These are phyloP conservation scores for Eupithecia subfuscata DNA, from an alignment of 2,888 invertebrate species.

Conservation along the genomic window DNA sequence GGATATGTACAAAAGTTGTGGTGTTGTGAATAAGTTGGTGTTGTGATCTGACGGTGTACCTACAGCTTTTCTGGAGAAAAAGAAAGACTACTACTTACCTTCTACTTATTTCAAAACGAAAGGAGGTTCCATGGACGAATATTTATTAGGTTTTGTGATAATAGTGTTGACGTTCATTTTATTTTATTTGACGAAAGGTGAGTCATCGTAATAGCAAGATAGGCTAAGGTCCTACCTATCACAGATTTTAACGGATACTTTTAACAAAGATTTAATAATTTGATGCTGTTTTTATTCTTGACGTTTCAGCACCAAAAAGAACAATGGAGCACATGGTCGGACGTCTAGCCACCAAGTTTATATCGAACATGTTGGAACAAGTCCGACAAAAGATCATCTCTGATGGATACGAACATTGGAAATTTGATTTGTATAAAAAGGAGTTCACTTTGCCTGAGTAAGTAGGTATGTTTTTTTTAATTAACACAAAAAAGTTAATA, in stretches of 20 bases:
- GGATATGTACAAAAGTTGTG: neutral
- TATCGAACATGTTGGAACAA: conserved; percentile 32
- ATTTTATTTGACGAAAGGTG: conserved; percentile 15
- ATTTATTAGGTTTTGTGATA: neutral
- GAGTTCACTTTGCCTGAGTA: conserved; percentile 25
- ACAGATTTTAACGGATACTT: too few species aligned
- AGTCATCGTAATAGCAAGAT: neutral
- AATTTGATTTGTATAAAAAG: conserved; percentile 25
- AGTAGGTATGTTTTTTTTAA: neutral
- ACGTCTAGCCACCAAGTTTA: conserved; percentile 26
- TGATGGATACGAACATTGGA: conserved; percentile 25
- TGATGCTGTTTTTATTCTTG: neutral
- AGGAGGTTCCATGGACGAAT: conserved; percentile 17
- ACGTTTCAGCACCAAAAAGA: conserved; percentile 17
- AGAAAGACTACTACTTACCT: neutral
- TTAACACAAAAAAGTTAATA: too few species aligned
- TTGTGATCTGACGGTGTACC: neutral
- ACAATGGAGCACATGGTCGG: conserved; percentile 31
- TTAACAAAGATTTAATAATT: too few species aligned
- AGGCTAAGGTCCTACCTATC: too few species aligned
- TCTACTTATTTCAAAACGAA: neutral
- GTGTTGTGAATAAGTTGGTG: neutral
- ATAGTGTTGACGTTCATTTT: conserved; percentile 13
- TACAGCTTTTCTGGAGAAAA: neutral
- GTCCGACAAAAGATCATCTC: conserved; percentile 25